Evolutionary conservation across 2,888 invertebrate species (phyloP).

Genomic region (Sarcophaga subvicina): DNA sequence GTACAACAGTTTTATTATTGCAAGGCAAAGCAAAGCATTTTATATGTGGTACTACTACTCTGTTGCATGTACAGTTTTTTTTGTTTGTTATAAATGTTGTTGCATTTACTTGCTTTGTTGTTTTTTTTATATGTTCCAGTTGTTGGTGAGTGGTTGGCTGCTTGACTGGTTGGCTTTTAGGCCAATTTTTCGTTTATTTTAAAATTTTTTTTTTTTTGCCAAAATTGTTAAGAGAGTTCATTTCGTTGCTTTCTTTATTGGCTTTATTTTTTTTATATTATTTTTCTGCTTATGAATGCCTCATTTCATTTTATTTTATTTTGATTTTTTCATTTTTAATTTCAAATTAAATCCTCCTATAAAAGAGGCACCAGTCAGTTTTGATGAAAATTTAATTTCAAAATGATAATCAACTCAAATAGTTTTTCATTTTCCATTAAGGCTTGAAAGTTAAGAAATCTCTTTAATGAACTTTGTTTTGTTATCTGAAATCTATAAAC

Average conservation of each 20-base stretch:
- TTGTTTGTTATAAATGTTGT: conserved; percentile 46
- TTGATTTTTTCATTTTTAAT: neutral
- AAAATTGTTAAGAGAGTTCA: conserved; percentile 52
- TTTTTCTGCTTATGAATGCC: neutral
- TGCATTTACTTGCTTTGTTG: conserved; percentile 2
- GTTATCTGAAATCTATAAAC: no score
- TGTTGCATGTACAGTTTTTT: conserved; percentile 1
- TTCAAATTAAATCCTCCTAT: no score
- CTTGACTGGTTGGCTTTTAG: conserved; percentile 61
- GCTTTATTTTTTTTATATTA: neutral
- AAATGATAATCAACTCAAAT: no score
- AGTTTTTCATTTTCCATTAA: no score
- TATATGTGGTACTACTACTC: neutral
- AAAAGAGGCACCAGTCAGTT: no score
- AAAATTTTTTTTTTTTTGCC: conserved; percentile 52
- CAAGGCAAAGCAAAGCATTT: no score
- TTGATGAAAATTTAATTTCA: no score
- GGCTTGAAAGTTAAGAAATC: no score
- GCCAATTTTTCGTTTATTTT: conserved; percentile 31
- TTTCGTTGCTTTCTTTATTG: conserved; percentile 16
- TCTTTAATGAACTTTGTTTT: no score
- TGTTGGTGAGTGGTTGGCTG: conserved; percentile 43
- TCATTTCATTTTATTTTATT: conserved; percentile 24
- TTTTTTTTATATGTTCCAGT: conserved; percentile 28
- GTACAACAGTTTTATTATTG: neutral